phyloP scores from a whole-genome alignment of 2,888 invertebrate species.

The Ditula angustiorana region DNA sequence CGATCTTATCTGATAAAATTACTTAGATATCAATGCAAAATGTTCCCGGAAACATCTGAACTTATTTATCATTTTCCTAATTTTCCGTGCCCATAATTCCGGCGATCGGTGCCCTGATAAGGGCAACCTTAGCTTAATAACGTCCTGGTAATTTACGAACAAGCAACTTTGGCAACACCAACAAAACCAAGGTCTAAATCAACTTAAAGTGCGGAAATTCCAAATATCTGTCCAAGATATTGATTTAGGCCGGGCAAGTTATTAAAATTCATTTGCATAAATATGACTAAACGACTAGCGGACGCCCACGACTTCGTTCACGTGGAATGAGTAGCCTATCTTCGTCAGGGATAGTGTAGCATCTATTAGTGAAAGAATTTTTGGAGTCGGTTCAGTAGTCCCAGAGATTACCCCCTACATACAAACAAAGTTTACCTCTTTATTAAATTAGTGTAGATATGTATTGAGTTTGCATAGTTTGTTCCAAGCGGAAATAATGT shows the following conservation, averaged over 20 bases:
- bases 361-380: no score
- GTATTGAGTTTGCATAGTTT: no score
- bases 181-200: constrained; percentile 19
- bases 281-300: neutral
- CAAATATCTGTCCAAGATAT: constrained; percentile 4
- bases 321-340: no score
- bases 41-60: neutral
- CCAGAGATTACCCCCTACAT: no score
- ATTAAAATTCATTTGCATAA: constrained; percentile 22
- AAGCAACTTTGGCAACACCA: constrained; percentile 21
- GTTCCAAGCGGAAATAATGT: no score
- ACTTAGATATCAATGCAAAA: no score
- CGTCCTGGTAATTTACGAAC: constrained; percentile 3
- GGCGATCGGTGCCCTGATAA: neutral
- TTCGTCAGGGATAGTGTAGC: no score
- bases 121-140: neutral
- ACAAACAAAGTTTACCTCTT: no score
- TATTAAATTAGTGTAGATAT: no score
- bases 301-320: no score
- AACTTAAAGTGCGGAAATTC: constrained; percentile 1
- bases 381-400: no score
- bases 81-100: neutral
- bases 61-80: constrained; percentile 6
- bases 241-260: constrained; percentile 7
- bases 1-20: no score